Conservation (phyloP, 1,140 invertebrate species). For the Brachionus rubens region DNA sequence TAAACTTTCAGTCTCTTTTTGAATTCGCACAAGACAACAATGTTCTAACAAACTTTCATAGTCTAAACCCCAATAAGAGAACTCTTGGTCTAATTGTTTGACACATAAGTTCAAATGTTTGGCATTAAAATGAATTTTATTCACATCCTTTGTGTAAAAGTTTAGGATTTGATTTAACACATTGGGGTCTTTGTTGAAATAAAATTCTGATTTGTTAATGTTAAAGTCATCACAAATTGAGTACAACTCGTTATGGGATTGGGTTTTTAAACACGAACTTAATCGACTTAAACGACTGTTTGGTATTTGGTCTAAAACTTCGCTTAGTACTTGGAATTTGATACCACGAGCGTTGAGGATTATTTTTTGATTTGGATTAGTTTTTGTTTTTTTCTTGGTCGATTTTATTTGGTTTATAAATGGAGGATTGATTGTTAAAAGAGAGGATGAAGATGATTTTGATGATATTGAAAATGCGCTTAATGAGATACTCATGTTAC, state of each 20-base stretch:
- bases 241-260: neutral
- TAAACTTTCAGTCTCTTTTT: conserved; percentile 91
- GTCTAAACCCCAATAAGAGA: conserved; percentile 95
- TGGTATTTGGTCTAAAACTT: conserved; percentile 76
- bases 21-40: conserved; percentile 97
- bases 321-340: neutral
- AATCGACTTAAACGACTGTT: conserved; percentile 78
- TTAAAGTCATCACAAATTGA: neutral
- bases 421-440: neutral
- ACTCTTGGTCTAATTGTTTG: conserved; percentile 95
- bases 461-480: too few relatives aligned
- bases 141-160: conserved; percentile 77
- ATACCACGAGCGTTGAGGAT: neutral
- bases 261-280: neutral
- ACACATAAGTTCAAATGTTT: conserved; percentile 88
- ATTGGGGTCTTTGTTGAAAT: conserved; percentile 98
- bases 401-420: neutral
- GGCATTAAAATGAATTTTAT: conserved; percentile 95
- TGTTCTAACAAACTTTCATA: conserved; percentile 94
- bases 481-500: too few relatives aligned
- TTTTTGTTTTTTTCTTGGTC: neutral
- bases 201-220: conserved; percentile 71
- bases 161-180: conserved; percentile 97
- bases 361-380: neutral
- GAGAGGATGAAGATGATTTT: too few relatives aligned